These are phyloP conservation scores for Minunthozetes semirufus DNA, from an alignment of 2,888 invertebrate species.

Conservation along the genomic window DNA sequence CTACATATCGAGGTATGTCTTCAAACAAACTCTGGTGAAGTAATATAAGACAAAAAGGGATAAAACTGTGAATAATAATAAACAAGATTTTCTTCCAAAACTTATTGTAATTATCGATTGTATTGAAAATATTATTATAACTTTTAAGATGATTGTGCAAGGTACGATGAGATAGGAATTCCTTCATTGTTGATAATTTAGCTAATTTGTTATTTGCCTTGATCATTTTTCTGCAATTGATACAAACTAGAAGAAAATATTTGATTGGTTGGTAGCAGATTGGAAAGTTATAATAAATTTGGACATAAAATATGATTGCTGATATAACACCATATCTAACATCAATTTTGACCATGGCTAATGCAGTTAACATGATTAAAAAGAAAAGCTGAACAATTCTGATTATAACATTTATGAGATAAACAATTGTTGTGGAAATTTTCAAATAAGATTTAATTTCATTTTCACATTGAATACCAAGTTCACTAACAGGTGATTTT, in stretches of 20 bases:
- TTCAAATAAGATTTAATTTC: too few species aligned
- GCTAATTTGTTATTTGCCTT: not conserved
- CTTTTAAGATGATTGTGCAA: too few species aligned
- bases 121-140: not conserved
- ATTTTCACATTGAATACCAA: too few species aligned
- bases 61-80: not conserved
- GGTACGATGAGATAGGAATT: too few species aligned
- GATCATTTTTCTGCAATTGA: not conserved
- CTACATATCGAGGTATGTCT: too few species aligned
- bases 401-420: too few species aligned
- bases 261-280: not conserved
- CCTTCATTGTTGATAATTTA: not conserved
- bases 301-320: not conserved
- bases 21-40: not conserved
- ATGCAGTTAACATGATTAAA: not conserved
- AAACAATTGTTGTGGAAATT: too few species aligned
- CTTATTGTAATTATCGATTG: not conserved
- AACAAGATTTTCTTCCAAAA: not conserved
- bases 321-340: not conserved
- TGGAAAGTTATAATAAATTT: not conserved
- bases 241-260: not conserved
- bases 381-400: not conserved
- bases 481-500: too few species aligned
- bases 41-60: not conserved
- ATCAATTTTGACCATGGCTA: not conserved